A percentile compares a stretch with the other conserved stretches of the same genome.
Conservation (phyloP, 2,797 vertebrate species). For the Melanotaenia nigrans region DNA sequence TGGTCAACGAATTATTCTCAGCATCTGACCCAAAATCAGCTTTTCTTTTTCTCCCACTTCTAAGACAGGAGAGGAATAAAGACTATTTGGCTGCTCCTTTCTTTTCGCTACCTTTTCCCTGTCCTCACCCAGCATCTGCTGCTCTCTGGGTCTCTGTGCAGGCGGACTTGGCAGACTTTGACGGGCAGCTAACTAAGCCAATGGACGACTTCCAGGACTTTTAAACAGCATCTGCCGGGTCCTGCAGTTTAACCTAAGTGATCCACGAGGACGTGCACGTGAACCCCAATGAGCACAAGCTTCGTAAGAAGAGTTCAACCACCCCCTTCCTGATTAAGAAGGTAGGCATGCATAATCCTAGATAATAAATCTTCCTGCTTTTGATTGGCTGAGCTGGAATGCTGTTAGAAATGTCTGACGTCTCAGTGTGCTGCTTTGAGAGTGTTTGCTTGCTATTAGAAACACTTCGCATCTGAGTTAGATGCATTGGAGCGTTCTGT, state of each 20-base stretch:
- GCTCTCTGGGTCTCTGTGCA: slow-evolving; percentile 20
- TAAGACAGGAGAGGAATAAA: background rate
- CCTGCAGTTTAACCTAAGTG: background rate
- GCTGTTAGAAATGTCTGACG: too few relatives aligned
- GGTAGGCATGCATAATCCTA: slow-evolving; percentile 17
- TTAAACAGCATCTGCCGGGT: slow-evolving; percentile 13
- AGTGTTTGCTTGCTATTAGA: too few relatives aligned
- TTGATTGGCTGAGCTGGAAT: too few relatives aligned
- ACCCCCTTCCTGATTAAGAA: slow-evolving; percentile 8
- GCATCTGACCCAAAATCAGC: too few relatives aligned
- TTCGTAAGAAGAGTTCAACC: slow-evolving; percentile 35
- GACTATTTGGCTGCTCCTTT: background rate
- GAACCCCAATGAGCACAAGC: slow-evolving; percentile 38
- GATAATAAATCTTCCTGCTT: too few relatives aligned
- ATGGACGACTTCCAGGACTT: slow-evolving; percentile 22
- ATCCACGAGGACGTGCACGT: background rate
- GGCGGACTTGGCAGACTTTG: slow-evolving; percentile 36
- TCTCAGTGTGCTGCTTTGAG: too few relatives aligned
- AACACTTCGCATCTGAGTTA: background rate
- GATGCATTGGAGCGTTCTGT: background rate
- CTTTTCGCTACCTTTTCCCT: background rate
- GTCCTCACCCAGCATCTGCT: background rate
- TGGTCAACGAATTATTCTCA: too few relatives aligned
- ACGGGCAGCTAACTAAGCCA: slow-evolving; percentile 25
- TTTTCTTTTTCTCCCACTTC: too few relatives aligned